A percentile compares a stretch with the other conserved stretches of the same genome.
Evolutionary conservation across 2,888 invertebrate genomes (phyloP).

Genomic region (Adelphocoris suturalis): DNA sequence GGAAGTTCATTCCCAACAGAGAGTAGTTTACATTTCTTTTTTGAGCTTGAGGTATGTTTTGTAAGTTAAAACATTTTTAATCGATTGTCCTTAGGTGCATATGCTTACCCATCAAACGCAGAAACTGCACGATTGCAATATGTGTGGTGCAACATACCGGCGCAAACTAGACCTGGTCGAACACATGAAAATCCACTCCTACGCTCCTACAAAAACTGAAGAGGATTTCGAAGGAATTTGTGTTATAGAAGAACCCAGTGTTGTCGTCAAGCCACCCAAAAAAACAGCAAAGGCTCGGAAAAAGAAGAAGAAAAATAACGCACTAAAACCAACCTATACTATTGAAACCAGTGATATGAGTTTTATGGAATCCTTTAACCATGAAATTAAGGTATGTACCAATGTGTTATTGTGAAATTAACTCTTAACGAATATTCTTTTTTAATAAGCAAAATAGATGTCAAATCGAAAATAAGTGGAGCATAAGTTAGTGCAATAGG

Average conservation of each 20-base stretch:
- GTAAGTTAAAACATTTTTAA: no score
- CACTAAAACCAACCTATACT: background rate
- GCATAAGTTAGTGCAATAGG: no score
- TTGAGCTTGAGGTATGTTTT: no score
- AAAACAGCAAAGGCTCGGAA: constrained; percentile 38
- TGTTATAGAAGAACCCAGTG: constrained; percentile 8
- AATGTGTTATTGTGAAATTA: background rate
- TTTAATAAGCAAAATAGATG: no score
- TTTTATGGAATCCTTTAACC: constrained; percentile 37
- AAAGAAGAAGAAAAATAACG: constrained; percentile 68
- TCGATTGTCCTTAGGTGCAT: constrained; percentile 81
- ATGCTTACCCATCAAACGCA: constrained; percentile 93
- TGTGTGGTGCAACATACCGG: constrained; percentile 89
- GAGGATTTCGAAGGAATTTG: constrained; percentile 65
- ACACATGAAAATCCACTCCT: constrained; percentile 84
- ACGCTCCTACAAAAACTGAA: constrained; percentile 73
- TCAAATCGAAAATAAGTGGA: no score
- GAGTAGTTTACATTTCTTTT: no score
- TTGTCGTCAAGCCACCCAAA: constrained; percentile 46
- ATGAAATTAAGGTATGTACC: constrained; percentile 59
- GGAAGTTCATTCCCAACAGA: no score
- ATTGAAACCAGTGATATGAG: constrained; percentile 44
- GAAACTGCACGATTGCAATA: constrained; percentile 88
- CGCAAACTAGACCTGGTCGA: constrained; percentile 90
- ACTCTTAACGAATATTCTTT: no score